A percentile compares a stretch with the other conserved stretches of the same genome.
Conservation (phyloP, 2,888 invertebrate genomes). For the Drosophila buzzatii region DNA sequence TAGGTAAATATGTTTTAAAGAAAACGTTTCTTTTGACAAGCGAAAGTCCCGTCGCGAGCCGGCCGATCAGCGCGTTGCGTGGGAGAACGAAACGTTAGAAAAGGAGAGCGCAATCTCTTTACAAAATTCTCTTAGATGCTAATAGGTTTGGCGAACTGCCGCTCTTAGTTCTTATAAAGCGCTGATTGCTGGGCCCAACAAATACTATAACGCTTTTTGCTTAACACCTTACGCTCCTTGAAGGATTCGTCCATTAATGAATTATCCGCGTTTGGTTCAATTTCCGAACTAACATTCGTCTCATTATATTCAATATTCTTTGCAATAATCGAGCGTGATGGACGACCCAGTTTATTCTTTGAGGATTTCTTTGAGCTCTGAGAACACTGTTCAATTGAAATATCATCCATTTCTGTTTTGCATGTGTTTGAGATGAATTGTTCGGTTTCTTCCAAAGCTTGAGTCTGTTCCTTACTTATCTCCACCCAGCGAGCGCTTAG, state of each 20-base stretch:
- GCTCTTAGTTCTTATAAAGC: no score
- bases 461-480: constrained; percentile 45
- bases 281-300: background rate
- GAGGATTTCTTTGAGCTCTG: constrained; percentile 4
- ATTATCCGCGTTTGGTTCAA: constrained; percentile 4
- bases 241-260: background rate
- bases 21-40: no score
- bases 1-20: no score
- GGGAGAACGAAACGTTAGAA: no score
- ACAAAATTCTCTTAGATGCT: no score
- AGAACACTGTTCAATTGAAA: background rate
- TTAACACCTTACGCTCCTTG: background rate
- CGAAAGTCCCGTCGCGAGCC: no score
- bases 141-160: no score
- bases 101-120: no score
- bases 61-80: no score
- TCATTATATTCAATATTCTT: background rate
- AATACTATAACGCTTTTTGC: background rate
- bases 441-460: constrained; percentile 51
- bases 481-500: constrained; percentile 67
- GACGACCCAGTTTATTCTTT: background rate
- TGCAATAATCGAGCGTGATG: background rate
- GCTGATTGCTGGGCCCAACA: no score
- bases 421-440: constrained; percentile 42
- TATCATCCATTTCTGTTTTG: background rate